Evolutionary conservation across 2,888 invertebrate genomes (phyloP), one percentile per base, ranked within the genome.

Genomic region (Tinea semifulvella): DNA sequence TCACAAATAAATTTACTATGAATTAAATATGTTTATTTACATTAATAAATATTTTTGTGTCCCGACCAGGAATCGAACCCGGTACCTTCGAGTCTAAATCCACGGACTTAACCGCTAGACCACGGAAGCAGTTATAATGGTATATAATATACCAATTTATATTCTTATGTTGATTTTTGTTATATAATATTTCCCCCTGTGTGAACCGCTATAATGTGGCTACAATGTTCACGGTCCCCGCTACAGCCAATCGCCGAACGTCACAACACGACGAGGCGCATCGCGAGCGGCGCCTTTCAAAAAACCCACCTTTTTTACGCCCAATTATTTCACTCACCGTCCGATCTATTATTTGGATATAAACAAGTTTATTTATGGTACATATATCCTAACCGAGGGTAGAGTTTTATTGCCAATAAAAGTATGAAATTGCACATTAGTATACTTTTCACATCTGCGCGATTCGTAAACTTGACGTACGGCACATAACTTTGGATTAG

Each of bases 381-480:
- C 61, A 60, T 62, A 62, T 65, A 65, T 64, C 58, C 62, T 60
- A 55, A 56, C 60, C 56, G 57, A 60, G 22, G 40, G 22, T 40
- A 22, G 13, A 20, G 40, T 68, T 76, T 79, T 77, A 79, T 70
- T 60, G 73, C 63, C 64, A 72, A 55, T 77, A 75, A 40, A 79
- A 79, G 67, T 69, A 68, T 65, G 65, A 72, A 74, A 75, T 72
- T 73, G 64, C 62, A 61, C 65, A 71, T 76, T 74, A 73, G 73
- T 68, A 66, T 61, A 60, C 69, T 69, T 69, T 73, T 71, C 75
- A 73, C 70, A 70, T 68, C 55, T 54, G 51, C 57, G 51, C 52
- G 60, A 59, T 58, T 66, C 69, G 64, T 68, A 68, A 71, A 40
- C 31, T 31, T 31, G 31, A 31, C 60, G 56, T 49, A 53, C 52